Evolutionary conservation across 2,113 vertebrate species (phyloP).

Genomic region (Pangasianodon gigas): DNA sequence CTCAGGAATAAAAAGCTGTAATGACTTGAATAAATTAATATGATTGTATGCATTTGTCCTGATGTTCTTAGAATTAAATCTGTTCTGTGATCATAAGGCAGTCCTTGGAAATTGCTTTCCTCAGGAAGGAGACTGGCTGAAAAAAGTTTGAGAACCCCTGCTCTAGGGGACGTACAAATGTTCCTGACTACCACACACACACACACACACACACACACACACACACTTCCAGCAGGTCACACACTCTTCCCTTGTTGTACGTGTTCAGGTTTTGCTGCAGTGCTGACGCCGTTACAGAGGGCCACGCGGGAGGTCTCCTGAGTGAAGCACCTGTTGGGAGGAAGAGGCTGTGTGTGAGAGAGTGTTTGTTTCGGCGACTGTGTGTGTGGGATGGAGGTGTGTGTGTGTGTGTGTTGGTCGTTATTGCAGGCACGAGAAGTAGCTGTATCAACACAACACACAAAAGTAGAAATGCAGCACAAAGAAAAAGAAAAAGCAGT

Average conservation of each 20-base stretch:
- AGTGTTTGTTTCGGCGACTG: slow-evolving; percentile 7
- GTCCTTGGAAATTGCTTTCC: not conserved
- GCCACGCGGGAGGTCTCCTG: slow-evolving; percentile 14
- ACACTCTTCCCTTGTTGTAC: not conserved
- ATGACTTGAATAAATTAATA: not conserved
- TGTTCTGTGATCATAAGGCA: not conserved
- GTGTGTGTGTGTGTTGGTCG: slow-evolving; percentile 20
- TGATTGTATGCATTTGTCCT: not conserved
- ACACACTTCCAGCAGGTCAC: not conserved
- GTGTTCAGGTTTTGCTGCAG: not conserved
- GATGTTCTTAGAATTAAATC: not conserved
- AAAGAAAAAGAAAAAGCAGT: not conserved
- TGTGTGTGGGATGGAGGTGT: slow-evolving; percentile 27
- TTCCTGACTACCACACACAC: slow-evolving; percentile 9
- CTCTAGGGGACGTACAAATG: not conserved
- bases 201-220: slow-evolving; percentile 5
- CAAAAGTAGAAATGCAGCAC: slow-evolving; percentile 21
- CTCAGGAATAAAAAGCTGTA: not conserved
- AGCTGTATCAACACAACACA: slow-evolving; percentile 35
- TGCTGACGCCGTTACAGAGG: not conserved
- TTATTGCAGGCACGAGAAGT: slow-evolving; percentile 38
- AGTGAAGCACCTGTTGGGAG: slow-evolving; percentile 21
- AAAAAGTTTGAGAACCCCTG: not conserved
- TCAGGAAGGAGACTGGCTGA: not conserved
- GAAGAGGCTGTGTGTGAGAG: not conserved